phyloP scores from a whole-genome alignment of 2,888 invertebrate genomes.

The Oscheius sp. region DNA sequence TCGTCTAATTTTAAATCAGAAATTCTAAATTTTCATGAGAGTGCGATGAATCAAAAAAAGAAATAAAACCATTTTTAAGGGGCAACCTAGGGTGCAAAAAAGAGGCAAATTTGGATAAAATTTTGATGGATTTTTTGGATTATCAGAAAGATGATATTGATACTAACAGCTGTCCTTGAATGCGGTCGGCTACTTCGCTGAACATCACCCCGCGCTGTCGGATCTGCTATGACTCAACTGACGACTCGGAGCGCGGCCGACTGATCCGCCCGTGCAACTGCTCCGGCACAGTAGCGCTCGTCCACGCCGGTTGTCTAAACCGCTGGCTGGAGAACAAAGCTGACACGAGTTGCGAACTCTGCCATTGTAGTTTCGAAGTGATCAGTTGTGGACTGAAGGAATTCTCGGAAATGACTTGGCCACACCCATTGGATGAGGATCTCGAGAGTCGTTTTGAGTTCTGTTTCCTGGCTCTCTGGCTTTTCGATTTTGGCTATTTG shows the following conservation, averaged over 20 bases:
- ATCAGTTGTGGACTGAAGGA: background rate
- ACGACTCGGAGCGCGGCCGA: background rate
- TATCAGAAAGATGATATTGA: too few relatives aligned
- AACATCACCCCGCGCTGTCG: background rate
- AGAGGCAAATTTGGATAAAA: too few relatives aligned
- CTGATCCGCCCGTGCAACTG: background rate
- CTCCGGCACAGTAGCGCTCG: background rate
- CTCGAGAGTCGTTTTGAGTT: conserved; percentile 19
- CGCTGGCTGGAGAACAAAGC: background rate
- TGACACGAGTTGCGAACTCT: background rate
- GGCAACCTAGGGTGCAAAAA: too few relatives aligned
- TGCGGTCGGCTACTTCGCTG: background rate
- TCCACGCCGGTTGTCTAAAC: background rate
- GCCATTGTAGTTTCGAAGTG: background rate
- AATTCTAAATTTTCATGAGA: too few relatives aligned
- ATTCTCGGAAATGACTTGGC: background rate
- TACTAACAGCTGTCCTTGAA: background rate
- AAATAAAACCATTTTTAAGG: too few relatives aligned
- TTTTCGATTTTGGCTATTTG: background rate
- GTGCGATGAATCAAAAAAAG: too few relatives aligned
- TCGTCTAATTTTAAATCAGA: too few relatives aligned
- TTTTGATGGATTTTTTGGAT: too few relatives aligned
- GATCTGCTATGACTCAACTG: background rate
- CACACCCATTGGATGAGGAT: conserved; percentile 6
- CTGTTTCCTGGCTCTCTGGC: conserved; percentile 7